Evolutionary conservation across 2,797 vertebrate genomes (phyloP).

Genomic region (Gallinago stenura): DNA sequence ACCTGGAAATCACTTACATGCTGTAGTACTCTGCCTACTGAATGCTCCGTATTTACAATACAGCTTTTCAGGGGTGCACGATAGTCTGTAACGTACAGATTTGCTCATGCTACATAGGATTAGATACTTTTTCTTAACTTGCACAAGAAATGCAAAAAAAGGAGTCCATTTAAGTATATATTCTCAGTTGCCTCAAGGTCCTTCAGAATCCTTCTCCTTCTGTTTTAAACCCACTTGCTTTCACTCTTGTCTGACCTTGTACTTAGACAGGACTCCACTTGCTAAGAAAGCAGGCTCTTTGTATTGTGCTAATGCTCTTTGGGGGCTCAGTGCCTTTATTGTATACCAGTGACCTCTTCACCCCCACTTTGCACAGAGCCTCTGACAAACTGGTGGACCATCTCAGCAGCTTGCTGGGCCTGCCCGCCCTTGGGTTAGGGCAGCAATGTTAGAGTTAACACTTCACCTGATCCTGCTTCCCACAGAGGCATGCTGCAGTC

Average conservation of each 20-base stretch:
- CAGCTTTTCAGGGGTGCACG: accelerated
- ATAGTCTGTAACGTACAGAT: background rate
- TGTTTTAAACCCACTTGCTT: background rate
- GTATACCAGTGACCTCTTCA: background rate
- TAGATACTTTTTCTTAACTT: background rate
- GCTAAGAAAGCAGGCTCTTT: background rate
- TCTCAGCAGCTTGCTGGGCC: background rate
- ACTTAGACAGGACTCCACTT: background rate
- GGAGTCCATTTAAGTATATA: background rate
- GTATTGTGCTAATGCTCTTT: background rate
- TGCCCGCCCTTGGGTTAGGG: accelerated
- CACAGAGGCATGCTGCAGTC: background rate
- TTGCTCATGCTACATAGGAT: background rate
- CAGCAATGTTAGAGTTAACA: background rate
- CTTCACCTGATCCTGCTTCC: background rate
- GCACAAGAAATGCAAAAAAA: background rate
- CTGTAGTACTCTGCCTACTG: background rate
- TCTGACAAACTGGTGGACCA: background rate
- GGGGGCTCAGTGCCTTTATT: background rate
- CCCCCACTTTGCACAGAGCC: background rate
- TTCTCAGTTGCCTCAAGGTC: background rate
- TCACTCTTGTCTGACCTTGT: background rate
- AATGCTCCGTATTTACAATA: background rate
- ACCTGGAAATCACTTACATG: background rate
- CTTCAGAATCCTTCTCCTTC: background rate